Conservation (phyloP, 2,113 vertebrate species). For the Salvelinus namaycush region DNA sequence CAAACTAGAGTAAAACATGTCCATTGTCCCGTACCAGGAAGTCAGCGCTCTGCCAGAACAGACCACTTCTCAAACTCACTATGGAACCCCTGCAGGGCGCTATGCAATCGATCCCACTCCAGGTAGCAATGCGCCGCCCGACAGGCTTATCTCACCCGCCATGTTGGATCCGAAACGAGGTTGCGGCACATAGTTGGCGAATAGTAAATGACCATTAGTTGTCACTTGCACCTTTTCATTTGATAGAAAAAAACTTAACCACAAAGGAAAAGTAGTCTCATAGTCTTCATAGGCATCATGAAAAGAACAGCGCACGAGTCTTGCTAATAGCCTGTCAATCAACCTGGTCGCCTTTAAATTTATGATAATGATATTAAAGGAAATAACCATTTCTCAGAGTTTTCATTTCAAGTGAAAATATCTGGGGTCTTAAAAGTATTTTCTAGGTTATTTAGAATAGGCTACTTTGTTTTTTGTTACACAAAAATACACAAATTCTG, state of each 20-base stretch:
- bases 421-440: too few species aligned
- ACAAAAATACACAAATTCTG: too few species aligned
- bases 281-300: too few species aligned
- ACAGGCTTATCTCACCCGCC: constrained; percentile 44
- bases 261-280: too few species aligned
- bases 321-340: too few species aligned
- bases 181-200: constrained; percentile 31
- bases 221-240: neutral
- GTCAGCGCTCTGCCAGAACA: constrained; percentile 53
- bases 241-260: neutral
- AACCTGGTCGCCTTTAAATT: too few species aligned
- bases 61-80: constrained; percentile 63
- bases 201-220: neutral
- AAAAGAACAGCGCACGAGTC: too few species aligned
- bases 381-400: too few species aligned
- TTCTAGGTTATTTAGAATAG: too few species aligned
- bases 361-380: too few species aligned
- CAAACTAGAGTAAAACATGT: constrained; percentile 34
- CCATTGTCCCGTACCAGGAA: constrained; percentile 75
- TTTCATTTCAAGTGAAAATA: too few species aligned
- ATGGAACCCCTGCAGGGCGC: constrained; percentile 57
- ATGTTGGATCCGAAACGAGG: constrained; percentile 26
- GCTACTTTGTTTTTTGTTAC: too few species aligned
- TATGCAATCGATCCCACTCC: constrained; percentile 46
- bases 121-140: constrained; percentile 75